Evolutionary conservation across 1,140 invertebrate species (phyloP).

Genomic region (Scaptomyza pallida): DNA sequence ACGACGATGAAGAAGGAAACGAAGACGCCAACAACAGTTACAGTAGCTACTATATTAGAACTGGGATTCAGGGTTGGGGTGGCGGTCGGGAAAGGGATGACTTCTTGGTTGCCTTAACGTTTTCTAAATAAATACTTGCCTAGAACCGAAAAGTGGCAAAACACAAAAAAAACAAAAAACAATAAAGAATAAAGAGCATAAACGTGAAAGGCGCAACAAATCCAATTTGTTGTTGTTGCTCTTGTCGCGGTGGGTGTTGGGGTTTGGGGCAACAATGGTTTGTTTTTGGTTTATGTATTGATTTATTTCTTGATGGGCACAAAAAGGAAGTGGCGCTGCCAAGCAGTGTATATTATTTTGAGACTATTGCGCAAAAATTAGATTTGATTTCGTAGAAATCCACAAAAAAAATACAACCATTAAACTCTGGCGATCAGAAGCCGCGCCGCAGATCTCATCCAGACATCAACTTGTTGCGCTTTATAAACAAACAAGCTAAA

Average conservation of each 20-base stretch:
- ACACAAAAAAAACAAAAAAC: not conserved
- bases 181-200: slow-evolving; percentile 33
- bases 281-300: slow-evolving; percentile 56
- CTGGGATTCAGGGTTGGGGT: not conserved
- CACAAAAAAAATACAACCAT: slow-evolving; percentile 80
- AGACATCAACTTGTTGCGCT: slow-evolving; percentile 75
- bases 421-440: slow-evolving; percentile 60
- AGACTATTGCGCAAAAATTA: slow-evolving; percentile 71
- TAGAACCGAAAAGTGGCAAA: slow-evolving; percentile 25
- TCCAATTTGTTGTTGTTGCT: slow-evolving; percentile 68
- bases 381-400: slow-evolving; percentile 50
- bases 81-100: slow-evolving; percentile 20
- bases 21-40: no score
- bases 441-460: slow-evolving; percentile 32
- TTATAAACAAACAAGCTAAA: slow-evolving; percentile 65
- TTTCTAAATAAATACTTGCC: slow-evolving; percentile 66
- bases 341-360: slow-evolving; percentile 62
- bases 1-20: slow-evolving; percentile 6
- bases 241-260: slow-evolving; percentile 1
- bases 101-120: slow-evolving; percentile 67
- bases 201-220: slow-evolving; percentile 49
- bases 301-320: slow-evolving; percentile 56
- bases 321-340: slow-evolving; percentile 51
- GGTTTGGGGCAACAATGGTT: not conserved
- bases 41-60: no score